Conservation (phyloP, 2,888 invertebrate species). For the Maniola hyperantus region DNA sequence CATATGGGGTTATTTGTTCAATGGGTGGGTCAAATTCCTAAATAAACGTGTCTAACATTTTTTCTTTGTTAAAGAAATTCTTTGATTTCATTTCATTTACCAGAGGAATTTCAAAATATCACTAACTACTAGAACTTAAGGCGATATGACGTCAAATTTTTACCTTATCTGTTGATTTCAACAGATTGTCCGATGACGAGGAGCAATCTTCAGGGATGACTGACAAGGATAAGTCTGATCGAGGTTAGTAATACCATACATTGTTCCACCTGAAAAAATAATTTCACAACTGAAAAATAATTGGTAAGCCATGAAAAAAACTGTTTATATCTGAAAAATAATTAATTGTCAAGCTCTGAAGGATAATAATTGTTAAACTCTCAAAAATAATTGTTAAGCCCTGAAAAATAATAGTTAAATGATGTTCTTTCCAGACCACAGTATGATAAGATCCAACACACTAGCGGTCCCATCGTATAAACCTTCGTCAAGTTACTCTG, state of each 20-base stretch:
- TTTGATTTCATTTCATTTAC: too few species aligned
- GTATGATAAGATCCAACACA: constrained; percentile 79
- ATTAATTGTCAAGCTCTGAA: neutral
- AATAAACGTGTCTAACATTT: too few species aligned
- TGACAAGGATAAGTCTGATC: constrained; percentile 74
- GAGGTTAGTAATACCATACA: constrained; percentile 51
- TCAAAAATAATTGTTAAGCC: neutral
- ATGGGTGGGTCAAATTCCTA: too few species aligned
- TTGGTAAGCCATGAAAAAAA: neutral
- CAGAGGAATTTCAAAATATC: too few species aligned
- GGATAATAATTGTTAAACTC: neutral
- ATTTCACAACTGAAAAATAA: neutral
- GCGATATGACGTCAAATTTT: too few species aligned
- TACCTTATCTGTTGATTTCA: constrained; percentile 2
- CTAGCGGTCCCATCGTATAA: constrained; percentile 78
- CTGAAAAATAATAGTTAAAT: neutral
- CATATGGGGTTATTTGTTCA: too few species aligned
- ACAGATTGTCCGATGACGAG: constrained; percentile 77
- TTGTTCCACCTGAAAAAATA: neutral
- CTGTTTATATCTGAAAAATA: neutral
- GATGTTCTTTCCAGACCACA: constrained; percentile 64
- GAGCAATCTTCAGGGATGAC: constrained; percentile 80
- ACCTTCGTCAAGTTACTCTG: constrained; percentile 66
- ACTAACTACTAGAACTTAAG: too few species aligned
- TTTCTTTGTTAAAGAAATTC: too few species aligned